Conservation (phyloP, 2,797 vertebrate genomes). For the Spatula versicolor region DNA sequence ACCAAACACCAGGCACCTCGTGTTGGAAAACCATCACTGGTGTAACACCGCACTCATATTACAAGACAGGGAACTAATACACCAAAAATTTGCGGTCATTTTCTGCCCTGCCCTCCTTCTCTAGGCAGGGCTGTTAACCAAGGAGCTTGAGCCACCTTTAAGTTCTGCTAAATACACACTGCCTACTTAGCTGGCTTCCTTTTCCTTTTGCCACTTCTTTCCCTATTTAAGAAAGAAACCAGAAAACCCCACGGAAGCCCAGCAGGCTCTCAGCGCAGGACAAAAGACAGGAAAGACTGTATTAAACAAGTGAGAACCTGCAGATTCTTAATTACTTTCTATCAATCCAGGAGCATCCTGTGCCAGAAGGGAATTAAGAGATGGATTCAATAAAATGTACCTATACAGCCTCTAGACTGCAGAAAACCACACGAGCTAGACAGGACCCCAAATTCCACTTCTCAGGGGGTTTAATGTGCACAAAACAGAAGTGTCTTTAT, state of each 20-base stretch:
- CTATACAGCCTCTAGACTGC: not conserved
- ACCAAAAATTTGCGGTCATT: not conserved
- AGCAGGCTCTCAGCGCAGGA: not conserved
- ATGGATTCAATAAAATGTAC: constrained; percentile 6
- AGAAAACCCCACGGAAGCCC: not conserved
- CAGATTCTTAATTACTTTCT: constrained; percentile 17
- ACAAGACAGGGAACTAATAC: not conserved
- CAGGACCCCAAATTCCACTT: not conserved
- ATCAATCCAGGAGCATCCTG: not conserved
- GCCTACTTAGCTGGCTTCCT: not conserved
- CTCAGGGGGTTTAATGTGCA: not conserved
- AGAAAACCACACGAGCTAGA: not conserved
- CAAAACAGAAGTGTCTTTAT: not conserved
- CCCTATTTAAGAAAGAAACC: not conserved
- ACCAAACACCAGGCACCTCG: not conserved
- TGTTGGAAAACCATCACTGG: not conserved
- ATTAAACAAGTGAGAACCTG: not conserved
- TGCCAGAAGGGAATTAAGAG: not conserved
- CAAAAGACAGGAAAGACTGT: not conserved
- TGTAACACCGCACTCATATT: not conserved
- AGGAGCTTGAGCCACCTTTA: not conserved
- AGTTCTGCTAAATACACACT: not conserved
- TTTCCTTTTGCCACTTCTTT: not conserved
- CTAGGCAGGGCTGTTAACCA: not conserved
- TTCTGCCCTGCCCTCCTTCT: not conserved